Conservation (phyloP, 2,113 vertebrate species). For the Antigone vipio region DNA sequence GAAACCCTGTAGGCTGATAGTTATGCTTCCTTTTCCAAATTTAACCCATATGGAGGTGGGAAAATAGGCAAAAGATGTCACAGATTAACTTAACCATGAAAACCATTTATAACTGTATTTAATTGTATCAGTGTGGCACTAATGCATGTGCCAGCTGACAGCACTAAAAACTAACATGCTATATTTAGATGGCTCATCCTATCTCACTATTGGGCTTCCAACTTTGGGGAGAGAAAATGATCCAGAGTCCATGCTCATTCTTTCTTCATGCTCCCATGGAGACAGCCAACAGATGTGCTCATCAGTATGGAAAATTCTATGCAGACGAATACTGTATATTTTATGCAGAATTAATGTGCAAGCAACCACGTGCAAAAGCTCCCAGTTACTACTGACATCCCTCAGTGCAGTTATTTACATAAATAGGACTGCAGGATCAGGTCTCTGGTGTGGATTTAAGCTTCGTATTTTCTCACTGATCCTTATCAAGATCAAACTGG, state of each 20-base stretch:
- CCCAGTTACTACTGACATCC: neutral
- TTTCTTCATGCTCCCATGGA: neutral
- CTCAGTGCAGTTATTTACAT: neutral
- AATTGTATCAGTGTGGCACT: neutral
- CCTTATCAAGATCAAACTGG: neutral
- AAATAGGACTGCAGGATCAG: neutral
- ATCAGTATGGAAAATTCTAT: conserved; percentile 11
- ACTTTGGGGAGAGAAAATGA: neutral
- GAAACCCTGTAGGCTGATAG: neutral
- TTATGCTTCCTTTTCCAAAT: neutral
- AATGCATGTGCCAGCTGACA: neutral
- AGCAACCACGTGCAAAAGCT: conserved; percentile 4
- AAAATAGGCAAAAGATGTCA: neutral
- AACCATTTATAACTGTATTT: neutral
- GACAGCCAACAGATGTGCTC: conserved; percentile 26
- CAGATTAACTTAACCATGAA: neutral
- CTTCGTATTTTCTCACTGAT: neutral
- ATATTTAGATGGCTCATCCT: neutral
- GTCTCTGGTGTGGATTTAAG: neutral
- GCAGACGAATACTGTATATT: neutral
- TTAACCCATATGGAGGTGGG: neutral
- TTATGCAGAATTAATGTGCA: conserved; percentile 22
- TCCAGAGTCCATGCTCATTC: neutral
- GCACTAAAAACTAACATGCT: neutral
- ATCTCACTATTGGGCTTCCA: neutral